Evolutionary conservation across 2,888 invertebrate genomes (phyloP).

Genomic region (Prenolepis imparis): DNA sequence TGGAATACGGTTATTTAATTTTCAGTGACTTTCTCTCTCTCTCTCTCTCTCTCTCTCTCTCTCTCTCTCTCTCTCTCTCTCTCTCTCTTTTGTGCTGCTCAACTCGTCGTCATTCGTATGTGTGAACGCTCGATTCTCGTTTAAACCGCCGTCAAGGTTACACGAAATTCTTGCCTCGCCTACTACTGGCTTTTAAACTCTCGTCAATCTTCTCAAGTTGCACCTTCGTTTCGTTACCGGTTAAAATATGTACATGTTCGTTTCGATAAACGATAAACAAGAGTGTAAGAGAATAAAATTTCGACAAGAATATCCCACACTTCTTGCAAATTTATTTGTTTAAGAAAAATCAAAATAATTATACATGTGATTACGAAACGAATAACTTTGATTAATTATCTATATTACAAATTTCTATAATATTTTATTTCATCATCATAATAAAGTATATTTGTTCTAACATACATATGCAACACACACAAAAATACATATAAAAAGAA

Average conservation of each 20-base stretch:
- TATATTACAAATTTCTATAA: neutral
- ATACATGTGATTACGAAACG: neutral
- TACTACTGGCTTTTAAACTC: slow-evolving; percentile 41
- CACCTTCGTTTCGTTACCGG: slow-evolving; percentile 10
- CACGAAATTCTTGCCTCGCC: slow-evolving; percentile 44
- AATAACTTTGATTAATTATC: neutral
- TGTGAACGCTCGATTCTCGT: slow-evolving; percentile 36
- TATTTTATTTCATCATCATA: neutral
- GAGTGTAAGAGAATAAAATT: neutral
- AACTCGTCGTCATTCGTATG: slow-evolving; percentile 8
- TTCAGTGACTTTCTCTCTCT: slow-evolving; percentile 59
- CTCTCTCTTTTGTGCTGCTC: neutral
- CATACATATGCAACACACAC: too few species aligned
- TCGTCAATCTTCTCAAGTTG: slow-evolving; percentile 27
- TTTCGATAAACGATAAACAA: neutral
- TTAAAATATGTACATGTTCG: neutral
- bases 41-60: slow-evolving; percentile 11
- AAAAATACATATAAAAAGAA: neutral
- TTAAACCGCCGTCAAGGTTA: slow-evolving; percentile 59
- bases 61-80: slow-evolving; percentile 37
- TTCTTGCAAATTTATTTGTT: slow-evolving; percentile 4
- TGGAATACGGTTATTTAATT: slow-evolving; percentile 77
- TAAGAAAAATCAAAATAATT: neutral
- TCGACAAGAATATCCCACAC: neutral
- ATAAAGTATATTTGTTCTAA: neutral